These are phyloP conservation scores for Psilopogon haemacephalus DNA, from an alignment of 2,113 vertebrate genomes.

Conservation along the genomic window DNA sequence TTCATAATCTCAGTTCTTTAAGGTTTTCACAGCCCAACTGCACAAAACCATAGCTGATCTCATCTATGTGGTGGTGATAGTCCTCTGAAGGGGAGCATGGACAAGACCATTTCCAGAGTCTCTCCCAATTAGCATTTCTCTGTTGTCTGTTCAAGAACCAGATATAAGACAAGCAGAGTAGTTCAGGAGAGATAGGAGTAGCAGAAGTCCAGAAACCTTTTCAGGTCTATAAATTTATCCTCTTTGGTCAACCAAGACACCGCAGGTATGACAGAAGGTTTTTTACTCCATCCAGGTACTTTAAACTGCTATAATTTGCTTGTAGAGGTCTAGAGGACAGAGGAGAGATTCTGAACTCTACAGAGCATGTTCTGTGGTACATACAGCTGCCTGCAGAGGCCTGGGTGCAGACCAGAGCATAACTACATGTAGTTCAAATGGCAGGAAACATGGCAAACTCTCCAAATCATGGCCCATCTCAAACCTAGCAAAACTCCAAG, in stretches of 20 bases:
- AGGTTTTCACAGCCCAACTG: neutral
- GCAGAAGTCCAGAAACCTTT: neutral
- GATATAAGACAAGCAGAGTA: neutral
- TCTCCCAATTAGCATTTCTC: neutral
- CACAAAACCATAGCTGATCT: neutral
- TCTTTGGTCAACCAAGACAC: neutral
- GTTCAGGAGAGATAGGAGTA: neutral
- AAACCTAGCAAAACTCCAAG: neutral
- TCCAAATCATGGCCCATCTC: neutral
- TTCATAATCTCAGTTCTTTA: neutral
- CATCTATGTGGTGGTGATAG: neutral
- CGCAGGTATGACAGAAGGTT: too few relatives aligned
- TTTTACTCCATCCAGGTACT: neutral
- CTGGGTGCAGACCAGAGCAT: neutral
- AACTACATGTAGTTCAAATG: neutral
- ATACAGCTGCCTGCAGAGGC: neutral
- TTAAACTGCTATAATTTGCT: neutral
- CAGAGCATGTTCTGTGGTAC: neutral
- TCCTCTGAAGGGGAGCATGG: neutral
- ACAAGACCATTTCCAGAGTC: neutral
- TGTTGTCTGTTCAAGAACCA: neutral
- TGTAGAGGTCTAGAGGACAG: neutral
- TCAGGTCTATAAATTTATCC: neutral
- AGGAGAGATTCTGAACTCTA: neutral
- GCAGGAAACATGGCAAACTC: neutral